Percentiles rank a stretch among this genome's conserved stretches.
Evolutionary conservation across 2,113 vertebrate species (phyloP).

Genomic region (Nicator chloris): DNA sequence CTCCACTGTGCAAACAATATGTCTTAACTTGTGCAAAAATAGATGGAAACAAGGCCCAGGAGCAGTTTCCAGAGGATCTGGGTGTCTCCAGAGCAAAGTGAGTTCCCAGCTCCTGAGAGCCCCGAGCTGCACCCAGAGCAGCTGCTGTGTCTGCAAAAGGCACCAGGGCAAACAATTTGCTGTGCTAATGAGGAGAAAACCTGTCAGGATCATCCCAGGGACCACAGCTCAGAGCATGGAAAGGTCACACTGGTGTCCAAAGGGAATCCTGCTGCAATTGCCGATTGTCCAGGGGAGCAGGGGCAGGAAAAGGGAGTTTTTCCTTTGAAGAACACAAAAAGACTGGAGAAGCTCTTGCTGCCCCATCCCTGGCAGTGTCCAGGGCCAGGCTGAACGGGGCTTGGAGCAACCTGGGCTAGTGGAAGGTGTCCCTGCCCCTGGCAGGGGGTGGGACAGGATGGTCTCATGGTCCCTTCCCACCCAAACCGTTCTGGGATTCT

Average conservation of each 20-base stretch:
- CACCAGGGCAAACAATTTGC: background rate
- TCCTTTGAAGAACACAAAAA: background rate
- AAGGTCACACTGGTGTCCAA: background rate
- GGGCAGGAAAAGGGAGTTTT: background rate
- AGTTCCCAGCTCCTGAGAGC: background rate
- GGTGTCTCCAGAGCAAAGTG: background rate
- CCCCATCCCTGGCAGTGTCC: background rate
- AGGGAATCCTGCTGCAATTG: background rate
- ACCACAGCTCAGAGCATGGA: background rate
- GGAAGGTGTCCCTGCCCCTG: background rate
- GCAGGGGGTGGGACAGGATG: background rate
- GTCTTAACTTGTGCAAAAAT: background rate
- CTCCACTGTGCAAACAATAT: background rate
- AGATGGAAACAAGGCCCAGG: background rate
- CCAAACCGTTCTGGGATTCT: background rate
- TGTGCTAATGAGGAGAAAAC: background rate
- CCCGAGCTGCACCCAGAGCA: background rate
- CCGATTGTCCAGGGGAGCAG: background rate
- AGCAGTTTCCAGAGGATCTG: background rate
- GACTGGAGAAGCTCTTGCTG: background rate
- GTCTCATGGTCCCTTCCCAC: background rate
- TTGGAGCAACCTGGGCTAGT: background rate
- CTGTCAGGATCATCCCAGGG: background rate
- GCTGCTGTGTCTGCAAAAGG: background rate
- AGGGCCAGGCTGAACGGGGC: accelerated